Evolutionary conservation across 2,888 invertebrate genomes (phyloP).

Genomic region (Parochlus steinenii): DNA sequence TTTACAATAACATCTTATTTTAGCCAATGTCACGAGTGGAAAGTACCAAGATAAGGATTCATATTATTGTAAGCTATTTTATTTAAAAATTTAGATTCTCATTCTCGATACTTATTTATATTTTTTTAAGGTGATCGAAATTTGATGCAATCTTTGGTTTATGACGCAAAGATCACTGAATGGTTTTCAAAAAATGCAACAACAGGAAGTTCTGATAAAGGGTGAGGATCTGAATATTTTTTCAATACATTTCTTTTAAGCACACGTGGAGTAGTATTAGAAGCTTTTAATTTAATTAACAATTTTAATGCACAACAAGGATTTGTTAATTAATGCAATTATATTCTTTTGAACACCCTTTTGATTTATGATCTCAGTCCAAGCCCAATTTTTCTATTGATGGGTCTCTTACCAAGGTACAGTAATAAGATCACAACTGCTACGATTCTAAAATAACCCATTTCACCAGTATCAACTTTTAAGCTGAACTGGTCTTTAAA

Average conservation of each 20-base stretch:
- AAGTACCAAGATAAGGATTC: constrained; percentile 31
- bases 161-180: constrained; percentile 74
- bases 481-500: neutral
- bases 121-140: constrained; percentile 58
- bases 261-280: constrained; percentile 19
- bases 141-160: constrained; percentile 67
- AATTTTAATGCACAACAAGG: neutral
- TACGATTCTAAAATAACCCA: too few species aligned
- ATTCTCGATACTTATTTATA: constrained; percentile 5
- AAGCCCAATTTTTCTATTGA: constrained; percentile 83
- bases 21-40: constrained; percentile 8
- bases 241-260: constrained; percentile 16
- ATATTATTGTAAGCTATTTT: constrained; percentile 39
- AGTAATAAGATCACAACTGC: constrained; percentile 30
- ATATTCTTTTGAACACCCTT: neutral
- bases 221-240: constrained; percentile 32
- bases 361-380: too few species aligned
- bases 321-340: neutral
- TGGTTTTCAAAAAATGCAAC: constrained; percentile 70
- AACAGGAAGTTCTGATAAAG: constrained; percentile 53
- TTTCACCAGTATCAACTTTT: neutral
- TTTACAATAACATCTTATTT: neutral
- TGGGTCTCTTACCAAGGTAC: constrained; percentile 89
- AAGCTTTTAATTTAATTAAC: neutral
- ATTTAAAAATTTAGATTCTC: neutral